These are phyloP conservation scores for Aurelia aurita complex sp. Pacific DNA, from an alignment of 30 jellyfish, hydroid and myxozoan species.

Conservation along the genomic window DNA sequence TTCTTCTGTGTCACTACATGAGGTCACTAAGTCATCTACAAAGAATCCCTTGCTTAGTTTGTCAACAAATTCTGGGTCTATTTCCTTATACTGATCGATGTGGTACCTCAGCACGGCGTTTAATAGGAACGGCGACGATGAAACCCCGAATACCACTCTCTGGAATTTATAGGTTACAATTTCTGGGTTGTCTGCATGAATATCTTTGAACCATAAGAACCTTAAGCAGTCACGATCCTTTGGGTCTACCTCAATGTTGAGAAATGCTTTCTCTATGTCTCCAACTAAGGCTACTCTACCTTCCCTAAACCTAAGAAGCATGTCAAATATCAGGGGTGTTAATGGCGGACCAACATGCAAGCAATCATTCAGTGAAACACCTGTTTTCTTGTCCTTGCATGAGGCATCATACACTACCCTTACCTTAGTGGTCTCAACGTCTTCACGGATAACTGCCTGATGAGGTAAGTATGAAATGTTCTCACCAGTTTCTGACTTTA, in stretches of 20 bases:
- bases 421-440: conserved; percentile 42
- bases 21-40: conserved; percentile 46
- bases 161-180: conserved; percentile 23
- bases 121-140: conserved; percentile 29
- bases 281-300: conserved; percentile 3
- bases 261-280: conserved; percentile 23
- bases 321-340: conserved; percentile 16
- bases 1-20: conserved; percentile 5
- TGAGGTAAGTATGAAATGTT: conserved; percentile 44
- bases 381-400: conserved; percentile 11
- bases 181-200: conserved; percentile 22
- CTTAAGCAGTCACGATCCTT: conserved; percentile 30
- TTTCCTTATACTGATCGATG: not conserved
- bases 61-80: conserved; percentile 14
- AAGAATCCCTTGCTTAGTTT: conserved; percentile 10
- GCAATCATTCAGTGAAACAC: conserved; percentile 23
- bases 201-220: conserved; percentile 39
- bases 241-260: not conserved
- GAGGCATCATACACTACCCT: conserved; percentile 32
- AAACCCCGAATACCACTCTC: conserved; percentile 39
- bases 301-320: conserved; percentile 23
- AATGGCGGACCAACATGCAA: conserved; percentile 33
- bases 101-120: conserved; percentile 18
- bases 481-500: conserved; percentile 19
- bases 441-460: conserved; percentile 43